phyloP scores from a whole-genome alignment of 2,113 vertebrate genomes.

The Nyctereutes procyonoides region DNA sequence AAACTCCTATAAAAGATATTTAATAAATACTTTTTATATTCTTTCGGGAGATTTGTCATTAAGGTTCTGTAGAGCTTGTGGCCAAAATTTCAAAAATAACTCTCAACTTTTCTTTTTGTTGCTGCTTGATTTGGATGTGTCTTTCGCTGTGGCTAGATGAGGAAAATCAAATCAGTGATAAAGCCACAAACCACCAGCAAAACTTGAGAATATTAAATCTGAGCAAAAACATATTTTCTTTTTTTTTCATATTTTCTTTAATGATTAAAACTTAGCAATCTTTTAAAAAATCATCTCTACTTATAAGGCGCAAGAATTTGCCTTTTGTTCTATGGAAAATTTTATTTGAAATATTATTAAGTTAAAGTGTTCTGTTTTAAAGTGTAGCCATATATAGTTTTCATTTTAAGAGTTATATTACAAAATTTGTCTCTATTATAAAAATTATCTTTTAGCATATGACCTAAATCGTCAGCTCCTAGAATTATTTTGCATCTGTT shows the following conservation, averaged over 20 bases:
- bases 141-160: neutral
- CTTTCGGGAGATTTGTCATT: neutral
- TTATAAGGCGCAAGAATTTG: neutral
- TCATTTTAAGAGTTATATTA: conserved; percentile 44
- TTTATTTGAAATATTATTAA: conserved; percentile 10
- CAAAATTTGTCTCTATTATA: neutral
- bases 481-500: conserved; percentile 26
- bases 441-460: neutral
- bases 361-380: neutral
- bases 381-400: neutral
- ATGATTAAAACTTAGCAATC: conserved; percentile 44
- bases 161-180: conserved; percentile 28
- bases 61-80: neutral
- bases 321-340: neutral
- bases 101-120: neutral
- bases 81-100: conserved; percentile 38
- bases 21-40: neutral
- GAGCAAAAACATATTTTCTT: conserved; percentile 44
- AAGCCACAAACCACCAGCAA: conserved; percentile 26
- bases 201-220: neutral
- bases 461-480: neutral
- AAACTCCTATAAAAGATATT: neutral
- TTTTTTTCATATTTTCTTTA: conserved; percentile 56
- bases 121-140: neutral
- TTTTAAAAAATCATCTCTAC: neutral